A percentile compares a stretch with the other conserved stretches of the same genome.
Evolutionary conservation across 2,797 vertebrate genomes (phyloP).

Genomic region (Gila robusta): DNA sequence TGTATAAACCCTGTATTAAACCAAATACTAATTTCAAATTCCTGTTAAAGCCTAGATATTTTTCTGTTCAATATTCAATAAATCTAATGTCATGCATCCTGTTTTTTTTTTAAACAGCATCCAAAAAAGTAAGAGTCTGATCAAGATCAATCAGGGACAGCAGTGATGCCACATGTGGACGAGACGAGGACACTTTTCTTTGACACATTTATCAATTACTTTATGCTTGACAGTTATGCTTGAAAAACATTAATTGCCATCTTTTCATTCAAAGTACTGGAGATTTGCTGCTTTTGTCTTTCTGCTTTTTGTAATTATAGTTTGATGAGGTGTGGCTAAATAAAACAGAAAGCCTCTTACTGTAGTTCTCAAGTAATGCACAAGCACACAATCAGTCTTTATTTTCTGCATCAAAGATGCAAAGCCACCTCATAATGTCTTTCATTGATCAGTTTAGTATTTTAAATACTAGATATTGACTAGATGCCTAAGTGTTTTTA

Average conservation of each 20-base stretch:
- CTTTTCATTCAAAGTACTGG: constrained; percentile 2
- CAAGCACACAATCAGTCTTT: neutral
- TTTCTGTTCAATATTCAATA: neutral
- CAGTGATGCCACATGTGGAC: constrained; percentile 21
- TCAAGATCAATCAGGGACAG: constrained; percentile 22
- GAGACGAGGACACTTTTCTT: neutral
- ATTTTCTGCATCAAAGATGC: neutral
- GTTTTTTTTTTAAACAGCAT: constrained; percentile 68
- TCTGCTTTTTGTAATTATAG: neutral
- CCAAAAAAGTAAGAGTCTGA: constrained; percentile 68
- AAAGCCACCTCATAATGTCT: neutral
- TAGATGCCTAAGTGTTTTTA: neutral
- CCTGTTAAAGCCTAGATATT: neutral
- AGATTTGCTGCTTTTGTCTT: constrained; percentile 29
- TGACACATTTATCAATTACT: constrained; percentile 16
- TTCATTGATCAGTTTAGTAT: constrained; percentile 10
- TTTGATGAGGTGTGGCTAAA: neutral
- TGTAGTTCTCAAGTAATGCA: neutral
- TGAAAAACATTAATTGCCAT: constrained; percentile 25
- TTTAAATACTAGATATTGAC: neutral
- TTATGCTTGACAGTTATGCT: constrained; percentile 6
- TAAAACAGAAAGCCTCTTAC: neutral
- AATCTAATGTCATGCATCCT: constrained; percentile 3
- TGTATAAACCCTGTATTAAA: neutral
- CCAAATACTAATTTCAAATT: neutral